Evolutionary conservation across 2,797 vertebrate species (phyloP).

Genomic region (Pseudocheirus occidentalis): DNA sequence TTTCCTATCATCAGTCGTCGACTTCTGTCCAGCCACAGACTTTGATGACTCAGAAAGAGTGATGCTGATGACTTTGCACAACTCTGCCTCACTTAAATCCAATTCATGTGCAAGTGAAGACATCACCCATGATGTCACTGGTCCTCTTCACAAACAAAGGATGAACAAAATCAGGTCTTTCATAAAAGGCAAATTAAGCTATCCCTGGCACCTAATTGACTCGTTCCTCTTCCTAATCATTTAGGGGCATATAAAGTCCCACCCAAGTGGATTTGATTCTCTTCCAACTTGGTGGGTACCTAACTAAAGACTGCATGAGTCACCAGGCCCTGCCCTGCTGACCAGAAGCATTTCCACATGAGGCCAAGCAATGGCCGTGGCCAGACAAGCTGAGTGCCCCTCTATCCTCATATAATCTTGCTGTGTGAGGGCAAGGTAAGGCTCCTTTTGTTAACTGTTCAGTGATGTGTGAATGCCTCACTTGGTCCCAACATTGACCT

Average conservation of each 20-base stretch:
- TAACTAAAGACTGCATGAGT: background rate
- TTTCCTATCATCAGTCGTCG: background rate
- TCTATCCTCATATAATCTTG: background rate
- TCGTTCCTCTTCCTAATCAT: background rate
- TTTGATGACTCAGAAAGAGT: background rate
- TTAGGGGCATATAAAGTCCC: too few species aligned
- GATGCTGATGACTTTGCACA: background rate
- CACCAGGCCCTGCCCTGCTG: background rate
- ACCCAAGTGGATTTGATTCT: background rate
- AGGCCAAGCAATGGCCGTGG: background rate
- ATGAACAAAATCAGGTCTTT: too few species aligned
- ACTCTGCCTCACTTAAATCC: too few species aligned
- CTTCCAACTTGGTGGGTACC: background rate
- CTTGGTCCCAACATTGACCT: background rate
- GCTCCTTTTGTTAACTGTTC: background rate
- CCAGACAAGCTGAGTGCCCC: background rate
- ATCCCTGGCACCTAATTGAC: background rate
- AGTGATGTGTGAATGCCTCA: background rate
- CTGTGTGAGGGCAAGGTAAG: background rate
- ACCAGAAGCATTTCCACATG: background rate
- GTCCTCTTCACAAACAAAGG: background rate
- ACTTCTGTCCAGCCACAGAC: background rate
- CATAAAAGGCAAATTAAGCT: too few species aligned
- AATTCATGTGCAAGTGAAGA: too few species aligned
- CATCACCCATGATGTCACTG: too few species aligned